These are phyloP conservation scores for Apeltes quadracus DNA, from an alignment of 2,113 vertebrate species.

Conservation along the genomic window DNA sequence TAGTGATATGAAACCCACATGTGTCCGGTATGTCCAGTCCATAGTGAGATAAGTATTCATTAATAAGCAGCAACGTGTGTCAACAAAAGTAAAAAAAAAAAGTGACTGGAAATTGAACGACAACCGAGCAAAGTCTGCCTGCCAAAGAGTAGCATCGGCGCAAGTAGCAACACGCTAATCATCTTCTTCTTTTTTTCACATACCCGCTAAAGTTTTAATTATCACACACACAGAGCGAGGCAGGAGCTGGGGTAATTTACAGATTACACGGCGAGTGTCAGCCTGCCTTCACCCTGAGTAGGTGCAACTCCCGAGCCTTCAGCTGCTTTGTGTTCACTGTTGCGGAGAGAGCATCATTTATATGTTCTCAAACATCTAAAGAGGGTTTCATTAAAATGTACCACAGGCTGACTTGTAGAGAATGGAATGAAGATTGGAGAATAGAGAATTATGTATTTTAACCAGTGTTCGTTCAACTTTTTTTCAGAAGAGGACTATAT, in stretches of 20 bases:
- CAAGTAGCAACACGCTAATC: constrained; percentile 80
- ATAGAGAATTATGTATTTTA: neutral
- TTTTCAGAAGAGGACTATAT: neutral
- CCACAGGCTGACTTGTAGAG: constrained; percentile 8
- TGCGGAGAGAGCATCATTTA: constrained; percentile 20
- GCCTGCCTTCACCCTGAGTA: constrained; percentile 61
- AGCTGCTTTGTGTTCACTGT: constrained; percentile 39
- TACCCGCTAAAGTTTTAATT: constrained; percentile 70
- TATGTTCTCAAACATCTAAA: constrained; percentile 24
- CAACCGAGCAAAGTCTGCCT: constrained; percentile 32
- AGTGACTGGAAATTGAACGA: constrained; percentile 30
- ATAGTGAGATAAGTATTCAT: constrained; percentile 2
- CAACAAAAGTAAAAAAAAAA: constrained; percentile 11
- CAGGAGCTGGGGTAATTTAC: constrained; percentile 67
- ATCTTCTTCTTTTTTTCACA: constrained; percentile 55
- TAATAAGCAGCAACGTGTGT: neutral
- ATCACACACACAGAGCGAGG: constrained; percentile 53
- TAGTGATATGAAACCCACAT: neutral
- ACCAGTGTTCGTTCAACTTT: neutral
- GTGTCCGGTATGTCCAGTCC: neutral
- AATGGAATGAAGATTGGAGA: neutral
- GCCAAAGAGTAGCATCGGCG: constrained; percentile 58
- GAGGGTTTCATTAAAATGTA: constrained; percentile 37
- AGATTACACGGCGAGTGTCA: constrained; percentile 76
- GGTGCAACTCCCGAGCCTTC: constrained; percentile 58